phyloP scores from a whole-genome alignment of 2,113 vertebrate genomes.

The cattle (Bos taurus) region ARS-UCD2.0 NC_037345.1:11923001-11923500 shows the following conservation, averaged over 20 bases:
- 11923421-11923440: rapidly evolving
- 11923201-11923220: neutral
- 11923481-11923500: neutral
- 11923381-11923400: neutral
- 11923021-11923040: neutral
- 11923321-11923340: neutral
- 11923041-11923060: neutral
- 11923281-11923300: too few species aligned
- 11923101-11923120: neutral
- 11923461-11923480: neutral
- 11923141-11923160: neutral
- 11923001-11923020: neutral
- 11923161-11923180: neutral
- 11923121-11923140: neutral
- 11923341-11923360: rapidly evolving
- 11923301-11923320: neutral
- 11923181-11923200: neutral
- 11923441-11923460: neutral
- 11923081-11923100: neutral
- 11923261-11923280: rapidly evolving
- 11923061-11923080: neutral
- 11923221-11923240: neutral
- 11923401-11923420: rapidly evolving
- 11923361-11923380: rapidly evolving
- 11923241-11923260: too few species aligned